Percentiles rank a stretch among this genome's conserved stretches.
Conservation (phyloP, 2,888 invertebrate genomes). For the Keiferia lycopersicella region DNA sequence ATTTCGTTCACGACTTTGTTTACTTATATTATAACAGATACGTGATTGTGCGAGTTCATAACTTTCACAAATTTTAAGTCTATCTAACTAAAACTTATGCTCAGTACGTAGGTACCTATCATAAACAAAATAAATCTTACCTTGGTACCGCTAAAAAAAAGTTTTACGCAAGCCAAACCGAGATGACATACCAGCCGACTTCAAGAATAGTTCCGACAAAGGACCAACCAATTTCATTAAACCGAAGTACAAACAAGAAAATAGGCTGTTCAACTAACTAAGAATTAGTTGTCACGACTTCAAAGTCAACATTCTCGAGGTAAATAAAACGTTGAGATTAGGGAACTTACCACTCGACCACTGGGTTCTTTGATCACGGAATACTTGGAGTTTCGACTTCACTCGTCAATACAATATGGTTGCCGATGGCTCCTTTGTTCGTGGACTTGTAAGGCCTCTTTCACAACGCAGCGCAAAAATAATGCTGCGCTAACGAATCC, state of each 20-base stretch:
- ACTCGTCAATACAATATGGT: constrained; percentile 52
- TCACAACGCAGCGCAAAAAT: too few species aligned
- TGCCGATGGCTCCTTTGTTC: constrained; percentile 56
- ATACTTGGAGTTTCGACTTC: constrained; percentile 54
- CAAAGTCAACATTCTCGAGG: constrained; percentile 71
- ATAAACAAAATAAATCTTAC: too few species aligned
- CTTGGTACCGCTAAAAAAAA: background rate
- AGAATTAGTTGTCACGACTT: constrained; percentile 70
- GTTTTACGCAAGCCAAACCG: constrained; percentile 49
- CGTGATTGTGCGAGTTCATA: too few species aligned
- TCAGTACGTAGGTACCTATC: too few species aligned
- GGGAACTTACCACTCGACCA: constrained; percentile 48
- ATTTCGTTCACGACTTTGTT: too few species aligned
- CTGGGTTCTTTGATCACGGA: constrained; percentile 61
- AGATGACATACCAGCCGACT: constrained; percentile 42
- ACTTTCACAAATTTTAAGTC: too few species aligned
- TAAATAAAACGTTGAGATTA: constrained; percentile 64
- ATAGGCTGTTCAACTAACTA: constrained; percentile 56
- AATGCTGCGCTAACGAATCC: too few species aligned
- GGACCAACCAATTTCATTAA: constrained; percentile 62
- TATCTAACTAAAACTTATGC: too few species aligned
- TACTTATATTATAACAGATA: too few species aligned
- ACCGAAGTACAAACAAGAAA: constrained; percentile 58
- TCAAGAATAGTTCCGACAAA: constrained; percentile 53
- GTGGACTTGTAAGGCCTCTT: constrained; percentile 53